A percentile compares a stretch with the other conserved stretches of the same genome.
Conservation (phyloP, 2,797 vertebrate species). For the Nannoperca obscura region DNA sequence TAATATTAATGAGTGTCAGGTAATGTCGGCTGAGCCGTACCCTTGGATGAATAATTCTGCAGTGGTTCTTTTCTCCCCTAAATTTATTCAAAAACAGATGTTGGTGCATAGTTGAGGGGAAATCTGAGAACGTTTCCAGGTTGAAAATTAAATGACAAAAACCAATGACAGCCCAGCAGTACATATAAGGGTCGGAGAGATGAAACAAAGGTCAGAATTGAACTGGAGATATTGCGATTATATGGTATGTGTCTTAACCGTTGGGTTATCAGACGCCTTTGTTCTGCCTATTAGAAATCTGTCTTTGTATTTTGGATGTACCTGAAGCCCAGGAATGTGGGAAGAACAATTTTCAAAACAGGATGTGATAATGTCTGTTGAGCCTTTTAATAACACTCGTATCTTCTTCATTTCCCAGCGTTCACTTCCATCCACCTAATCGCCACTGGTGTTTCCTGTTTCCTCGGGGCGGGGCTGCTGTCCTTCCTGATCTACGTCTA, state of each 20-base stretch:
- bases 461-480: slow-evolving; percentile 95
- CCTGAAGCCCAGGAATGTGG: neutral
- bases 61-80: neutral
- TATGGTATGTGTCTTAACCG: too few species aligned
- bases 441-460: slow-evolving; percentile 95
- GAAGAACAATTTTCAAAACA: neutral
- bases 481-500: slow-evolving; percentile 96
- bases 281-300: neutral
- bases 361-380: neutral
- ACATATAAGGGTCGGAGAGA: too few species aligned
- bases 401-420: slow-evolving; percentile 80
- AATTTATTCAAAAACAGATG: neutral
- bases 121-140: neutral
- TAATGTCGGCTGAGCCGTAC: neutral
- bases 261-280: neutral
- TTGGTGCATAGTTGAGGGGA: neutral
- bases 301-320: neutral
- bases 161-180: neutral
- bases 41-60: neutral
- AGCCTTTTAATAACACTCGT: slow-evolving; percentile 1
- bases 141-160: neutral
- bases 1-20: neutral
- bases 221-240: neutral
- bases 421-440: slow-evolving; percentile 97
- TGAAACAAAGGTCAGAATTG: neutral